phyloP scores from a whole-genome alignment of 2,888 invertebrate genomes.

The Eilema caniola region DNA sequence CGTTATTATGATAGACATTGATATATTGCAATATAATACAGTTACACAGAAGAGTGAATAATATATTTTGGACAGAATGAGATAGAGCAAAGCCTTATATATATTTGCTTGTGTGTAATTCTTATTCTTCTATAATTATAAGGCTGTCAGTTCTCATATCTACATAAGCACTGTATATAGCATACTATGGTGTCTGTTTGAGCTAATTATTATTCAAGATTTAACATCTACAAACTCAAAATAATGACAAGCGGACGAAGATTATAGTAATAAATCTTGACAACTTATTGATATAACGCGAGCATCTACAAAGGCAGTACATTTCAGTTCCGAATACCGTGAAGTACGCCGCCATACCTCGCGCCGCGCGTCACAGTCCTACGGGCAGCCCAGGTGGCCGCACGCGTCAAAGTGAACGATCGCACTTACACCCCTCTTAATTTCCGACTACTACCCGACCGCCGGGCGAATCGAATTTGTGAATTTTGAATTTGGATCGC shows the following conservation, averaged over 20 bases:
- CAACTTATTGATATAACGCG: constrained; percentile 49
- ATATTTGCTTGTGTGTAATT: background rate
- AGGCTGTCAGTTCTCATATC: background rate
- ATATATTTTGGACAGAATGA: background rate
- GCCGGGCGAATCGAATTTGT: constrained; percentile 53
- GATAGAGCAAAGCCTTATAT: too few relatives aligned
- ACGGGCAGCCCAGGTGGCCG: constrained; percentile 59
- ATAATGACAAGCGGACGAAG: constrained; percentile 26
- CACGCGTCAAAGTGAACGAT: constrained; percentile 58
- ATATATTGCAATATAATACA: background rate
- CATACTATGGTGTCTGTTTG: background rate
- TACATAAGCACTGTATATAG: too few relatives aligned
- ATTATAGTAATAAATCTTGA: constrained; percentile 44
- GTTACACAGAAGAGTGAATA: background rate
- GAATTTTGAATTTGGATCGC: constrained; percentile 59
- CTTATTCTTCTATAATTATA: too few relatives aligned
- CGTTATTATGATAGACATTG: background rate
- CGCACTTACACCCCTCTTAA: constrained; percentile 40
- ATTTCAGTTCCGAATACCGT: constrained; percentile 30
- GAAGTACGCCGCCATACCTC: constrained; percentile 34
- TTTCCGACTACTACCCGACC: constrained; percentile 46
- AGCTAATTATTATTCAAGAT: background rate
- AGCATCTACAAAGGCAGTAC: constrained; percentile 28
- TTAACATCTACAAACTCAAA: constrained; percentile 21
- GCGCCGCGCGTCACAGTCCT: constrained; percentile 62